A percentile compares a stretch with the other conserved stretches of the same genome.
These are phyloP conservation scores for Carduelis carduelis DNA, from an alignment of 2,797 vertebrate species.

Conservation along the genomic window DNA sequence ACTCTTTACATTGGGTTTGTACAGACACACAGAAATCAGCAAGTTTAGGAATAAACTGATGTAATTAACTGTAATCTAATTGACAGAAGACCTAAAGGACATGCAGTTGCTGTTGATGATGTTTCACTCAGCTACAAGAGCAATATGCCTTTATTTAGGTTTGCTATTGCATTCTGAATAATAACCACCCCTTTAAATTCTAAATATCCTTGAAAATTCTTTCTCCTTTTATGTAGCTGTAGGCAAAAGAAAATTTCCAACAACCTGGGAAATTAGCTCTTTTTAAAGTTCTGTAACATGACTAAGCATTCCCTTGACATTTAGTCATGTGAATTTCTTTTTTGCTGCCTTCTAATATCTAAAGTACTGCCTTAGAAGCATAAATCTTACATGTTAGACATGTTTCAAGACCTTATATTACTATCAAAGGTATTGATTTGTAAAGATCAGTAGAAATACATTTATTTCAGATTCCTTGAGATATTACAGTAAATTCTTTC, in stretches of 20 bases:
- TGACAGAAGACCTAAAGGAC: background rate
- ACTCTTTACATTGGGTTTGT: background rate
- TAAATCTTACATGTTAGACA: background rate
- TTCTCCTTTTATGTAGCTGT: background rate
- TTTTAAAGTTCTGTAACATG: background rate
- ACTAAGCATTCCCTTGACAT: slow-evolving; percentile 1
- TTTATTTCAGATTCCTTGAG: background rate
- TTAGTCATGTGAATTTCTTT: background rate
- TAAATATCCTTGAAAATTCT: background rate
- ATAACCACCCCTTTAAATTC: background rate
- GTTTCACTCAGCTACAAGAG: background rate
- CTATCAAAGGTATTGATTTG: background rate
- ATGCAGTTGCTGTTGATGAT: background rate
- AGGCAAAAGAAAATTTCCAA: background rate
- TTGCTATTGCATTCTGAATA: background rate
- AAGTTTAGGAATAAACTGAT: background rate
- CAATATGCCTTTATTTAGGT: background rate
- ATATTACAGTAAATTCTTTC: background rate
- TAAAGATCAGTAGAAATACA: background rate
- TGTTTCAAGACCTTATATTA: background rate
- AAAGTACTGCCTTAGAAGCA: background rate
- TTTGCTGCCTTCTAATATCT: background rate
- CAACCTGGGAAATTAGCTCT: background rate
- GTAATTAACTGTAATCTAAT: background rate
- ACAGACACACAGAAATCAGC: background rate